Conservation (phyloP, 2,113 vertebrate genomes). For the Corythoichthys intestinalis region DNA sequence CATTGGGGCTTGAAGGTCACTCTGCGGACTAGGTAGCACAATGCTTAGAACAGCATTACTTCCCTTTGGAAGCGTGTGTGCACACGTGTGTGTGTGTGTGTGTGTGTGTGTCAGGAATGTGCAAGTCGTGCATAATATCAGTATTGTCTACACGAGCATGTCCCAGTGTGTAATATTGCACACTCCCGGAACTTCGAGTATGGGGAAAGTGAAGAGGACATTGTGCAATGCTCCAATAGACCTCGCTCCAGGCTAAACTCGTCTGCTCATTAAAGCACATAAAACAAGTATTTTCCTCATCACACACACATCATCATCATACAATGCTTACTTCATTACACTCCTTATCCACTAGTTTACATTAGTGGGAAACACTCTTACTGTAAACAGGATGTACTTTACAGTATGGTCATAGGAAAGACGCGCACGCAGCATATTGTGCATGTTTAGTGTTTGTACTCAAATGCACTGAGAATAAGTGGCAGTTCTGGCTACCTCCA, state of each 20-base stretch:
- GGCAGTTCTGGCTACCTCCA: slow-evolving; percentile 12
- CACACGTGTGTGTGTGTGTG: not conserved
- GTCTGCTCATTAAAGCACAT: slow-evolving; percentile 53
- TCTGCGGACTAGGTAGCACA: slow-evolving; percentile 37
- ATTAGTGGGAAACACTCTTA: slow-evolving; percentile 24
- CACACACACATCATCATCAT: slow-evolving; percentile 30
- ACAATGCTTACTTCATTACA: slow-evolving; percentile 8
- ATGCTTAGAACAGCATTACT: slow-evolving; percentile 60
- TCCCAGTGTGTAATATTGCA: slow-evolving; percentile 32
- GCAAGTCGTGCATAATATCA: slow-evolving; percentile 34
- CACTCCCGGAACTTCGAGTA: slow-evolving; percentile 17
- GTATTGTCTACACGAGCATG: slow-evolving; percentile 22
- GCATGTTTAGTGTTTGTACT: not conserved
- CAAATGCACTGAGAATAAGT: not conserved
- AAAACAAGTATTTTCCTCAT: slow-evolving; percentile 28
- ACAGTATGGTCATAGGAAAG: not conserved
- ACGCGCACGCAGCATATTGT: not conserved
- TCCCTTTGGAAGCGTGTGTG: slow-evolving; percentile 22
- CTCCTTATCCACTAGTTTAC: slow-evolving; percentile 8
- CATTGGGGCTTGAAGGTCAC: slow-evolving; percentile 61
- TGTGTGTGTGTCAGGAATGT: slow-evolving; percentile 30
- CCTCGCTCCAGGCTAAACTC: slow-evolving; percentile 39
- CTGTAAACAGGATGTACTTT: not conserved
- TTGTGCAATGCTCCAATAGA: slow-evolving; percentile 34
- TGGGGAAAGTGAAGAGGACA: slow-evolving; percentile 20